These are phyloP conservation scores for Lerema accius DNA, from an alignment of 1,140 invertebrate genomes.

Conservation along the genomic window DNA sequence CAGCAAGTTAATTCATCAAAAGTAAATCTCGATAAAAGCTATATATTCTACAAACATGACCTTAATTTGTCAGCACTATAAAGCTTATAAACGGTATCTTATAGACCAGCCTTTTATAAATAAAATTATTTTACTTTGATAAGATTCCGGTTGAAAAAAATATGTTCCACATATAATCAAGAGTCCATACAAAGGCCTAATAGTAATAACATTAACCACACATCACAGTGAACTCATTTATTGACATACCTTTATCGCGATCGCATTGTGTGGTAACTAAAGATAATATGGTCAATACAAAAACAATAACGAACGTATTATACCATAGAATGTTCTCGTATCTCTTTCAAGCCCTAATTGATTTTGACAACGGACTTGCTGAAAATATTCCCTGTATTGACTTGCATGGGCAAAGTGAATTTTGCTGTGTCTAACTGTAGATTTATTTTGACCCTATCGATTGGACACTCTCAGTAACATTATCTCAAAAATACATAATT, in stretches of 20 bases:
- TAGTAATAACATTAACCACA: conserved; percentile 33
- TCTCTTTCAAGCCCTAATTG: conserved; percentile 29
- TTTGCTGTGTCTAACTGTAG: neutral
- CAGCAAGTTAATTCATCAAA: too few species aligned
- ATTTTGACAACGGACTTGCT: conserved; percentile 20
- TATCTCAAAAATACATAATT: too few species aligned
- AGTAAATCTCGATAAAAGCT: too few species aligned
- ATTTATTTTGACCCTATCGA: conserved; percentile 5
- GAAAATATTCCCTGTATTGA: conserved; percentile 18
- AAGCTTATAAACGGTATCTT: neutral
- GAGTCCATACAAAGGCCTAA: conserved; percentile 19
- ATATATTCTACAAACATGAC: neutral
- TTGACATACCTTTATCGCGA: conserved; percentile 29
- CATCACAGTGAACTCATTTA: conserved; percentile 26
- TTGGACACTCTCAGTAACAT: too few species aligned
- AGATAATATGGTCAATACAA: conserved; percentile 31
- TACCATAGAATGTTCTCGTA: conserved; percentile 23
- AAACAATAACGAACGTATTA: conserved; percentile 26
- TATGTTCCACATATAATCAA: conserved; percentile 14
- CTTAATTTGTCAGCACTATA: neutral
- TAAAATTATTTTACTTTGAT: conserved; percentile 1
- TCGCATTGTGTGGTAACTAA: conserved; percentile 37
- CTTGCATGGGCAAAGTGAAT: neutral
- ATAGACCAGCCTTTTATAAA: neutral
- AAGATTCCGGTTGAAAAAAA: conserved; percentile 1